Percentiles rank a stretch among this genome's conserved stretches.
phyloP scores from a whole-genome alignment of 2,888 invertebrate species.

The Capitulum mitella region DNA sequence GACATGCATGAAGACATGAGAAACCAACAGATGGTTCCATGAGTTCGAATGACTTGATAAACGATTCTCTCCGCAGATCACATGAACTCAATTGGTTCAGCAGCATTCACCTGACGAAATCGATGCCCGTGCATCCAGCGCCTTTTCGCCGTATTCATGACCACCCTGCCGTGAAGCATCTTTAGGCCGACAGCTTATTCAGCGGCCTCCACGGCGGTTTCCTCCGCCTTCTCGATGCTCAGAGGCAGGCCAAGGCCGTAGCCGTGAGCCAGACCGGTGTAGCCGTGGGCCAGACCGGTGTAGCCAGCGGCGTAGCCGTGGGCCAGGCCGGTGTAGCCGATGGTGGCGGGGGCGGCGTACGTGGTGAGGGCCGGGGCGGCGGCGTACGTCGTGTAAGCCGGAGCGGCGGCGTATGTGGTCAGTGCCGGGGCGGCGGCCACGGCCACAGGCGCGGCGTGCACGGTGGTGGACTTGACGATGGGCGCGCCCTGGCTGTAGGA shows the following conservation, averaged over 20 bases:
- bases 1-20: too few relatives aligned
- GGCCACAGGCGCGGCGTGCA: slow-evolving; percentile 52
- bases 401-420: slow-evolving; percentile 45
- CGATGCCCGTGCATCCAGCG: not conserved
- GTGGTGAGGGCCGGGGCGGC: too few relatives aligned
- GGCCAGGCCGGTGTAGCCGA: not conserved
- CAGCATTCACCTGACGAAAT: not conserved
- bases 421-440: slow-evolving; percentile 52
- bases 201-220: not conserved
- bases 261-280: not conserved
- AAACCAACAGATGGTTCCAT: too few relatives aligned
- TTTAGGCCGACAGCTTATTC: not conserved
- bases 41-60: not conserved
- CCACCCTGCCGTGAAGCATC: too few relatives aligned
- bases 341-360: not conserved
- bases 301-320: not conserved
- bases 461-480: slow-evolving; percentile 40
- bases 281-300: not conserved
- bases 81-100: not conserved
- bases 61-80: not conserved
- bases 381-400: not conserved
- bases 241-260: not conserved
- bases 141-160: too few relatives aligned
- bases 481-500: slow-evolving; percentile 41
- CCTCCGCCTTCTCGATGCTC: not conserved